phyloP scores from a whole-genome alignment of 2,888 invertebrate species.

The Eucriotettix oculatus region DNA sequence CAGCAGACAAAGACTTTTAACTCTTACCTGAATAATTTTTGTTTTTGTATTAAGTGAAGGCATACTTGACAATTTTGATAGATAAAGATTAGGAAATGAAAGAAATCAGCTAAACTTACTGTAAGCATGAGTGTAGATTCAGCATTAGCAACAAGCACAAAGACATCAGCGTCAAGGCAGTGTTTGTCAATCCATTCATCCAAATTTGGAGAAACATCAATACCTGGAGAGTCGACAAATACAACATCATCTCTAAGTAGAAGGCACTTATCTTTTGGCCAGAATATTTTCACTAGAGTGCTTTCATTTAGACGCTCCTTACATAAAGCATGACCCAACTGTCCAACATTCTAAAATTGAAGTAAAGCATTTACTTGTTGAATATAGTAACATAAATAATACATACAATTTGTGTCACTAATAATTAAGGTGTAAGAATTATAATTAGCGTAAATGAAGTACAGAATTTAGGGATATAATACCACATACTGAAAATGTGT shows the following conservation, averaged over 20 bases:
- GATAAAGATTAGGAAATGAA: not conserved
- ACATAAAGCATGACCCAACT: constrained; percentile 87
- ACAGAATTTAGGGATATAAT: no score
- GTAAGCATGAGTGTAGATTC: constrained; percentile 98
- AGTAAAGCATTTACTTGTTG: not conserved
- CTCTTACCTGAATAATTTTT: no score
- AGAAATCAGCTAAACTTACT: constrained; percentile 36
- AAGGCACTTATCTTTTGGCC: constrained; percentile 90
- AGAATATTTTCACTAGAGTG: constrained; percentile 78
- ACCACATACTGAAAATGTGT: no score
- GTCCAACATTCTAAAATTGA: constrained; percentile 58
- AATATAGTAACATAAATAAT: not conserved
- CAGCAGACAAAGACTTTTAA: no score
- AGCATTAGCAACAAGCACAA: constrained; percentile 95
- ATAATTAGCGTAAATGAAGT: no score
- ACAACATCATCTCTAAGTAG: constrained; percentile 94
- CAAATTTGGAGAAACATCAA: constrained; percentile 94
- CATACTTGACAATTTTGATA: not conserved
- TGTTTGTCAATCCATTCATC: constrained; percentile 99
- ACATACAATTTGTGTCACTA: not conserved
- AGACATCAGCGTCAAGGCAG: constrained; percentile 98
- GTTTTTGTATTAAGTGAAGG: not conserved
- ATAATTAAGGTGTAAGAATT: no score
- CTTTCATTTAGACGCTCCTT: constrained; percentile 80
- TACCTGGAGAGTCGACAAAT: constrained; percentile 95